These are phyloP conservation scores for Mnemiopsis leidyi DNA, from an alignment of 37 sponge, comb jelly and placozoan genomes.

Conservation along the genomic window DNA sequence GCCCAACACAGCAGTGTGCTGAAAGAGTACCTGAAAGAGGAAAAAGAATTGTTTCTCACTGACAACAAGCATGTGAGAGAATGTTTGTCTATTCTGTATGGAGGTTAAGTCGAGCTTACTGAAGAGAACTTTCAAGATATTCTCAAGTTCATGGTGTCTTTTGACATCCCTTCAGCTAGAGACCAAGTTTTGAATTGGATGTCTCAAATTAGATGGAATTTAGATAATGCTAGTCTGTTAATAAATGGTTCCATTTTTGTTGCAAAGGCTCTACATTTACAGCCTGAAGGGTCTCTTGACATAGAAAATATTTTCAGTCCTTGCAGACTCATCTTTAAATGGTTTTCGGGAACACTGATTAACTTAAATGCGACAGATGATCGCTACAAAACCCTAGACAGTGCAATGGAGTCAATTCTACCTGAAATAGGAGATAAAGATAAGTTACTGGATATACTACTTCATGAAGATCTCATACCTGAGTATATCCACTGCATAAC, in stretches of 20 bases:
- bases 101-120: neutral
- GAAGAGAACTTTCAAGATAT: neutral
- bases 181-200: neutral
- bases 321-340: neutral
- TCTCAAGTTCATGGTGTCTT: neutral
- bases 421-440: neutral
- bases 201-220: neutral
- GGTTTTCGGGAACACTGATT: too few species aligned
- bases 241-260: neutral
- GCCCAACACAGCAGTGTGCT: neutral
- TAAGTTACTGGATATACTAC: neutral
- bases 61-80: neutral
- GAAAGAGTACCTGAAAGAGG: too few species aligned
- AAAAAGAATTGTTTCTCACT: neutral
- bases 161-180: neutral
- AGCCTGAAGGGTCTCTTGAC: neutral
- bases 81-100: neutral
- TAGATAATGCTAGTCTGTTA: neutral
- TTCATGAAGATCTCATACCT: neutral
- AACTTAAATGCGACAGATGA: too few species aligned
- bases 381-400: neutral
- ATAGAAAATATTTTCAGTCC: neutral
- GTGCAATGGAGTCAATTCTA: neutral
- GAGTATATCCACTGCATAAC: neutral
- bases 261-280: neutral